A percentile compares a stretch with the other conserved stretches of the same genome.
Conservation (phyloP, 1,140 invertebrate species). For the Drosophila mauritiana region DNA sequence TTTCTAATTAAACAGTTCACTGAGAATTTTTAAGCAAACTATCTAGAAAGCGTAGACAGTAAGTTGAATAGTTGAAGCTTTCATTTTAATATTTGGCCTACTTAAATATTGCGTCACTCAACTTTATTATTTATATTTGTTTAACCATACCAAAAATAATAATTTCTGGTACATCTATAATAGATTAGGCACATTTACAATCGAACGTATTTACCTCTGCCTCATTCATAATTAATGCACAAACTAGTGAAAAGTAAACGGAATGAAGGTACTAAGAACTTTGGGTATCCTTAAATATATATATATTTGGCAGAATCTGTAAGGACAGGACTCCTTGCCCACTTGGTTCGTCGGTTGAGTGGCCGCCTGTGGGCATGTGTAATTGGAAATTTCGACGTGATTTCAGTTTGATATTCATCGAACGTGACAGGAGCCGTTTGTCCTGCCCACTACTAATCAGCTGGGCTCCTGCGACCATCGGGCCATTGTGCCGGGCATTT, state of each 20-base stretch:
- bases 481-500: constrained; percentile 45
- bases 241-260: background rate
- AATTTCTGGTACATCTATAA: background rate
- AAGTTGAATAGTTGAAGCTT: no score
- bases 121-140: no score
- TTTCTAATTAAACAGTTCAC: no score
- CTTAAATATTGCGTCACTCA: no score
- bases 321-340: background rate
- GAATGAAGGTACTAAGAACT: background rate
- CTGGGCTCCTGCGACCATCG: constrained; percentile 11
- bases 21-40: no score
- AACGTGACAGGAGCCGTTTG: constrained; percentile 64
- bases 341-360: constrained; percentile 28
- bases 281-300: background rate
- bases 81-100: no score
- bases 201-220: no score
- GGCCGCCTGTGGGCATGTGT: constrained; percentile 54
- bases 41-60: no score
- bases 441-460: constrained; percentile 22
- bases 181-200: background rate
- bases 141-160: no score
- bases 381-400: constrained; percentile 64
- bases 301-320: background rate
- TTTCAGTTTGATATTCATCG: constrained; percentile 63
- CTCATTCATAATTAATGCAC: background rate